Percentiles rank a stretch among this genome's conserved stretches.
Conservation (phyloP, 2,113 vertebrate species). For the Archilochus colubris region DNA sequence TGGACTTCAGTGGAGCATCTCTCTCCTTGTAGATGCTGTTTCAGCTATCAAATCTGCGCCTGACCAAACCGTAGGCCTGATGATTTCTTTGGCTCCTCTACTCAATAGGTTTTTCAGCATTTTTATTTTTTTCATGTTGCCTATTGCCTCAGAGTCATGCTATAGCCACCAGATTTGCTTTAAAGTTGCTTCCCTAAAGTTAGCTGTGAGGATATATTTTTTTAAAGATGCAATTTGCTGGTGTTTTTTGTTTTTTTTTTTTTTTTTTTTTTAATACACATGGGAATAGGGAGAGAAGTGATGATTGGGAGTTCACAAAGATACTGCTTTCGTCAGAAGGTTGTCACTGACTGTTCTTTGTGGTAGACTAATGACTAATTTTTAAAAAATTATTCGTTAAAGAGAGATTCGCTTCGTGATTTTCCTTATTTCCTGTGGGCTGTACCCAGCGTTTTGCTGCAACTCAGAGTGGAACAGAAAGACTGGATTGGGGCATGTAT, state of each 20-base stretch:
- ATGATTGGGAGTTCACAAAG: background rate
- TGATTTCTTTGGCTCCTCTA: background rate
- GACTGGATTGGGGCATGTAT: background rate
- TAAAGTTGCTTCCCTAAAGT: background rate
- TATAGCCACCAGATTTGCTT: background rate
- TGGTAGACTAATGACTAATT: conserved; percentile 8
- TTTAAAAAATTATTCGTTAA: background rate
- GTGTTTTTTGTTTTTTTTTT: background rate
- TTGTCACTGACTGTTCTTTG: background rate
- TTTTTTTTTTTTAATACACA: background rate
- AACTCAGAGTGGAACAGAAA: background rate
- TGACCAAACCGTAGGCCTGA: background rate
- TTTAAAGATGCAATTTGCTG: no score
- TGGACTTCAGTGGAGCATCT: background rate
- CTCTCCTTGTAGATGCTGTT: background rate
- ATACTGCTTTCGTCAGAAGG: background rate
- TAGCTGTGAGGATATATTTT: background rate
- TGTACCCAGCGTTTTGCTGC: background rate
- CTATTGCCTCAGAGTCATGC: background rate
- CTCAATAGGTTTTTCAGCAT: background rate
- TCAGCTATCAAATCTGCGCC: background rate
- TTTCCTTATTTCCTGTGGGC: background rate
- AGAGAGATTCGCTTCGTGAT: background rate
- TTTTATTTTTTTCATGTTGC: background rate
- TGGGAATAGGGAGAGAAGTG: background rate